A percentile compares a stretch with the other conserved stretches of the same genome.
phyloP scores from a whole-genome alignment of 2,888 invertebrate genomes.

The Parnassius smintheus region DNA sequence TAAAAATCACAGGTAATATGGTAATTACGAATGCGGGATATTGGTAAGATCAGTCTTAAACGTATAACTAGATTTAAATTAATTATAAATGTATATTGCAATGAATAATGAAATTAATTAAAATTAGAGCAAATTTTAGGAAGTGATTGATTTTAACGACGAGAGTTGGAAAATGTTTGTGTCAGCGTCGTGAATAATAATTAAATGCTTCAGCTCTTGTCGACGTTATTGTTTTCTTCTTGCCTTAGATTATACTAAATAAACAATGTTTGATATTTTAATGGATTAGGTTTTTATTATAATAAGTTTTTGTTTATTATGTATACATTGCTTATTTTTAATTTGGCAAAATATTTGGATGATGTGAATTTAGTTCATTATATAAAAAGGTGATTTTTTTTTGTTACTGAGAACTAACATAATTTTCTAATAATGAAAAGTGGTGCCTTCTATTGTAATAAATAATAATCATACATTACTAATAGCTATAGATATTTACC shows the following conservation, averaged over 20 bases:
- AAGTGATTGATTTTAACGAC: conserved; percentile 9
- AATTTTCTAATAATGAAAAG: too few relatives aligned
- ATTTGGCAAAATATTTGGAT: not conserved
- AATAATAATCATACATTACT: too few relatives aligned
- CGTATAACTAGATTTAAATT: not conserved
- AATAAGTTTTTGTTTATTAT: not conserved
- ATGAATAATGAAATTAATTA: not conserved
- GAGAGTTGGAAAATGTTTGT: not conserved
- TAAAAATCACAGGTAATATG: too few relatives aligned
- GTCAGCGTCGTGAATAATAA: not conserved
- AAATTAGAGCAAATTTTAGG: not conserved
- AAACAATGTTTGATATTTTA: not conserved
- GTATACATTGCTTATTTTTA: too few relatives aligned
- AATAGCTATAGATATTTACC: too few relatives aligned
- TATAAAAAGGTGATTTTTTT: not conserved
- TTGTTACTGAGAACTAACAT: not conserved
- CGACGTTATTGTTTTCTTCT: not conserved
- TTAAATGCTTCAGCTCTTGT: not conserved
- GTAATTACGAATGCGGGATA: too few relatives aligned
- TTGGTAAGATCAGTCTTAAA: not conserved
- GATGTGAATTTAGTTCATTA: not conserved
- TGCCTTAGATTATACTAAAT: not conserved
- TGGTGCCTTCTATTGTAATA: too few relatives aligned
- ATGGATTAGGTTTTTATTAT: not conserved
- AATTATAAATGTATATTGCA: conserved; percentile 1